A percentile compares a stretch with the other conserved stretches of the same genome.
Conservation (phyloP, 1,140 invertebrate genomes). For the Monochamus saltuarius region DNA sequence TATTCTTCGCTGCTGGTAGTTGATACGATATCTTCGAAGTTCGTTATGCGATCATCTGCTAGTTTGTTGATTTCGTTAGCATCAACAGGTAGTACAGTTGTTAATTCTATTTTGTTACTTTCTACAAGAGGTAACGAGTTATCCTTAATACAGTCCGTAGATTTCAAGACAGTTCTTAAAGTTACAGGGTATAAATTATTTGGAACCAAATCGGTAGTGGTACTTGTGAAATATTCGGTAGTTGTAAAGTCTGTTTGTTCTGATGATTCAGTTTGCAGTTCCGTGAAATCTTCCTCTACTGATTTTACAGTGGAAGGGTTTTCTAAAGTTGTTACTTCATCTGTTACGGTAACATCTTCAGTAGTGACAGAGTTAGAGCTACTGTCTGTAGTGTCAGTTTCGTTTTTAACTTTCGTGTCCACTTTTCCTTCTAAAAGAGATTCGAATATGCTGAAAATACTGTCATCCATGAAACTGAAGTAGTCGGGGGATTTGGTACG, state of each 20-base stretch:
- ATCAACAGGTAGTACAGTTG: conserved; percentile 26
- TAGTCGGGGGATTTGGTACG: conserved; percentile 16
- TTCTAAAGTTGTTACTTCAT: conserved; percentile 16
- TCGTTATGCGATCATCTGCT: conserved; percentile 21
- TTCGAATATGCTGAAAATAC: conserved; percentile 34
- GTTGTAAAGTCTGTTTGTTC: conserved; percentile 1
- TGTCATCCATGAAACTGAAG: conserved; percentile 22
- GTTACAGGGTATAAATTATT: conserved; percentile 20
- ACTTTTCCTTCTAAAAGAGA: conserved; percentile 29
- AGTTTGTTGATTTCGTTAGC: conserved; percentile 29
- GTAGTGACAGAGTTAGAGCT: neutral
- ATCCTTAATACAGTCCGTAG: conserved; percentile 43
- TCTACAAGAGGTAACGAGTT: neutral
- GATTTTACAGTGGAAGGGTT: conserved; percentile 12
- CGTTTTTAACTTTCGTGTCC: conserved; percentile 22
- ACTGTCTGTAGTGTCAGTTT: neutral
- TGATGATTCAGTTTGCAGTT: conserved; percentile 14
- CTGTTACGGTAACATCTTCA: conserved; percentile 6
- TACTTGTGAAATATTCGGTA: neutral
- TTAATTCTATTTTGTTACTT: conserved; percentile 7
- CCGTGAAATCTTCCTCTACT: conserved; percentile 5
- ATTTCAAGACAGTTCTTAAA: conserved; percentile 38
- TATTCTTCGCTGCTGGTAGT: conserved; percentile 17
- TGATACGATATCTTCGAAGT: conserved; percentile 2
- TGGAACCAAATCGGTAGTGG: neutral